phyloP scores from a whole-genome alignment of 2,113 vertebrate genomes.

The Caranx ignobilis region DNA sequence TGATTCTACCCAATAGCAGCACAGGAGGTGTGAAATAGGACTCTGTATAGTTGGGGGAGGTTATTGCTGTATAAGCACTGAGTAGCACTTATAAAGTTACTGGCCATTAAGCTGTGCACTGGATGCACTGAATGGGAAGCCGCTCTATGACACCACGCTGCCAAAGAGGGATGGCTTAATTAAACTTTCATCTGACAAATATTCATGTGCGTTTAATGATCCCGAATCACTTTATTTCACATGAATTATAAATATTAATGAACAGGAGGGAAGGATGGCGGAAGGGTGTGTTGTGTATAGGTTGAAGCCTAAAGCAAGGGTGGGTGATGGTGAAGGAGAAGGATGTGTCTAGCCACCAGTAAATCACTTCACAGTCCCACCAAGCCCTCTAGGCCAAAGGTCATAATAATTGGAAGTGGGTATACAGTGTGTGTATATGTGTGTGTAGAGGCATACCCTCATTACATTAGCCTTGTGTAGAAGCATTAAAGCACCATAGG shows the following conservation, averaged over 20 bases:
- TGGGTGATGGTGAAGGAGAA: constrained; percentile 40
- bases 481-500: constrained; percentile 36
- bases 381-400: constrained; percentile 58
- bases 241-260: constrained; percentile 81
- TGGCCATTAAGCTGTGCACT: constrained; percentile 61
- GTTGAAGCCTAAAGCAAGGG: constrained; percentile 45
- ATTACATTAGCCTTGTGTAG: constrained; percentile 36
- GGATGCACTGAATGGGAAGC: constrained; percentile 49
- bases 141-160: constrained; percentile 46
- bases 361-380: constrained; percentile 39
- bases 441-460: constrained; percentile 18
- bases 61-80: constrained; percentile 41
- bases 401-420: constrained; percentile 49
- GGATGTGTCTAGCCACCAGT: constrained; percentile 58
- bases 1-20: constrained; percentile 38
- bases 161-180: constrained; percentile 68
- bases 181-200: constrained; percentile 79
- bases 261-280: constrained; percentile 42
- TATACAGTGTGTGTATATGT: constrained; percentile 19
- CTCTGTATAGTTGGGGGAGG: constrained; percentile 19
- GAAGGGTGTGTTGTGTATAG: constrained; percentile 29
- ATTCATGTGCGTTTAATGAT: constrained; percentile 79
- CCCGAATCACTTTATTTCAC: constrained; percentile 74
- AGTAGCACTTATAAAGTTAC: constrained; percentile 57
- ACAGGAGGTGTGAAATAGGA: constrained; percentile 58